These are phyloP conservation scores for Rotaria sp. DNA, from an alignment of 2,888 invertebrate genomes.

Conservation along the genomic window DNA sequence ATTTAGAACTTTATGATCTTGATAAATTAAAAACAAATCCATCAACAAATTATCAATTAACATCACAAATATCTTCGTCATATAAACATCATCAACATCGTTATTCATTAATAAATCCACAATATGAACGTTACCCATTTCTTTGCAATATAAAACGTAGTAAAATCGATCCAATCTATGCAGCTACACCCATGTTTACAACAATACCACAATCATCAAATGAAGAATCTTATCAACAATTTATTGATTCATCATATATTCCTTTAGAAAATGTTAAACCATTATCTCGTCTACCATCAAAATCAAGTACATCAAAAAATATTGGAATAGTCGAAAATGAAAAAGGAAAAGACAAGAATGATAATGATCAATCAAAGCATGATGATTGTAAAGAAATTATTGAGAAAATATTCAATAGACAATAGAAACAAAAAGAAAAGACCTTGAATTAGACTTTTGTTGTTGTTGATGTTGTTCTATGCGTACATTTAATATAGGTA, in stretches of 20 bases:
- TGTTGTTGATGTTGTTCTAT: too few species aligned
- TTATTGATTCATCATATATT: background rate
- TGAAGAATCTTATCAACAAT: background rate
- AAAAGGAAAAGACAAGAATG: background rate
- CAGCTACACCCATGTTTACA: slow-evolving; percentile 13
- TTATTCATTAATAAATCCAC: background rate
- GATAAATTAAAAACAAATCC: background rate
- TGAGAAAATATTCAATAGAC: background rate
- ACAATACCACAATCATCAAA: background rate
- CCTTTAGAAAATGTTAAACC: background rate
- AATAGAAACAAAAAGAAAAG: too few species aligned
- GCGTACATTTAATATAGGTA: too few species aligned
- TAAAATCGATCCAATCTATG: background rate
- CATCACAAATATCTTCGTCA: background rate
- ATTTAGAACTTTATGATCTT: slow-evolving; percentile 12
- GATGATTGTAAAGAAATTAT: background rate
- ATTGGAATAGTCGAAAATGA: background rate
- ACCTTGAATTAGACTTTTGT: too few species aligned
- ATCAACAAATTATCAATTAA: background rate
- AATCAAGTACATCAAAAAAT: background rate
- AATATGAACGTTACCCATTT: background rate
- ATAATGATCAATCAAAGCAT: background rate
- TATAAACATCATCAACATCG: background rate
- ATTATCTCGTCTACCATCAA: background rate
- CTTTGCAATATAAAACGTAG: background rate